Evolutionary conservation across 2,888 invertebrate species (phyloP).

Genomic region (Zootermopsis nevadensis): DNA sequence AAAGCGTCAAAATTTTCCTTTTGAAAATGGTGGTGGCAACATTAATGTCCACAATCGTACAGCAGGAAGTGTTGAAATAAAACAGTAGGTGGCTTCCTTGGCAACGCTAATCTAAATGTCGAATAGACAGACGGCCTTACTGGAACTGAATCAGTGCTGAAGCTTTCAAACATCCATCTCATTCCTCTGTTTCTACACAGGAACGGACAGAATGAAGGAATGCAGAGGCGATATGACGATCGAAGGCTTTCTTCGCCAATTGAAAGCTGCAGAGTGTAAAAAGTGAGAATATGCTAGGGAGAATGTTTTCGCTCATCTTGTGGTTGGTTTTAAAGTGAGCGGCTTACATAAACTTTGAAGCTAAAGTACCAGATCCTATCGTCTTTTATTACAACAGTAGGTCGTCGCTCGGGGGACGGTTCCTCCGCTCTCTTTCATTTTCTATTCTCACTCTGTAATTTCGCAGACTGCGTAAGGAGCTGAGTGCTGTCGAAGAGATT

Average conservation of each 20-base stretch:
- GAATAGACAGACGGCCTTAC: not conserved
- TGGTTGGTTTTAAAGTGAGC: not conserved
- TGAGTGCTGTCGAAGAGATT: not conserved
- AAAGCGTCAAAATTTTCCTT: no score
- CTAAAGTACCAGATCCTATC: not conserved
- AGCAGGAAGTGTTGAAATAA: no score
- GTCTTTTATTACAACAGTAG: not conserved
- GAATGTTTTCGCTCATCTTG: not conserved
- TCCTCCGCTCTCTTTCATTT: not conserved
- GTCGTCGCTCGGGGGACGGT: no score
- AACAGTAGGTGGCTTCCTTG: not conserved
- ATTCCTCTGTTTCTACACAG: slow-evolving; percentile 29
- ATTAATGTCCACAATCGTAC: no score
- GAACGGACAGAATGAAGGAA: slow-evolving; percentile 17
- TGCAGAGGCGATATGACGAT: not conserved
- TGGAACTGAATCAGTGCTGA: slow-evolving; percentile 1
- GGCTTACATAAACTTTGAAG: not conserved
- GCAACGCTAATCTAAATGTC: not conserved
- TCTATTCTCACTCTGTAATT: not conserved
- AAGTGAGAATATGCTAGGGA: not conserved
- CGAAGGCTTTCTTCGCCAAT: slow-evolving; percentile 32
- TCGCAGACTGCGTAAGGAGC: not conserved
- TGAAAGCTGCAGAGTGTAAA: not conserved
- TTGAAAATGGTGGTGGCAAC: no score
- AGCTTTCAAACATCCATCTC: slow-evolving; percentile 31